These are phyloP conservation scores for Luperina nickerlii DNA, from an alignment of 2,888 invertebrate genomes.

Conservation along the genomic window DNA sequence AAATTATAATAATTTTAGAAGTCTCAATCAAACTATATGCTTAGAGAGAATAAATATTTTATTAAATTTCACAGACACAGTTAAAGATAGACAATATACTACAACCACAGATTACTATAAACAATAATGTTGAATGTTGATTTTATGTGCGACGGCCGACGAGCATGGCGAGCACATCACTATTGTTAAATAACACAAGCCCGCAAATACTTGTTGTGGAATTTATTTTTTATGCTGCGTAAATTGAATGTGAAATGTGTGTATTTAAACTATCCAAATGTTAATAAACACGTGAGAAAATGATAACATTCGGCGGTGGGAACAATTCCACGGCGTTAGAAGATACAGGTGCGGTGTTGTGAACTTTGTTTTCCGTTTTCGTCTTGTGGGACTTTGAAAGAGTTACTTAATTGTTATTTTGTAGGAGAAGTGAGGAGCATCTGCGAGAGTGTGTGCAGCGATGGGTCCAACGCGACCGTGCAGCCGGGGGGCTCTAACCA, in stretches of 20 bases:
- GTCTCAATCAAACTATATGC: too few relatives aligned
- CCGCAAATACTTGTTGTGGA: constrained; percentile 78
- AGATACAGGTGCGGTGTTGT: constrained; percentile 82
- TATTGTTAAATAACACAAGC: constrained; percentile 86
- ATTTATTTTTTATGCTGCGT: constrained; percentile 77
- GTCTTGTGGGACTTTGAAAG: constrained; percentile 70
- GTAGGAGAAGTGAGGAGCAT: constrained; percentile 89
- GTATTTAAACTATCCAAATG: constrained; percentile 82
- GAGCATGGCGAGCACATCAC: constrained; percentile 71
- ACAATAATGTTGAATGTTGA: constrained; percentile 31
- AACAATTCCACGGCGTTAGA: constrained; percentile 84
- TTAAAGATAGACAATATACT: not conserved
- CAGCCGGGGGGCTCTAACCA: constrained; percentile 83
- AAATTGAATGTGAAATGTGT: constrained; percentile 77
- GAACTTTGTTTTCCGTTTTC: constrained; percentile 72
- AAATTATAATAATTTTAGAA: not conserved
- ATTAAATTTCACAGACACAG: constrained; percentile 20
- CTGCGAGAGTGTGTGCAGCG: constrained; percentile 89
- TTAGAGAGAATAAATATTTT: too few relatives aligned
- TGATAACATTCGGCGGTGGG: constrained; percentile 87
- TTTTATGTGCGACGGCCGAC: not conserved
- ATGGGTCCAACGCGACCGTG: constrained; percentile 89
- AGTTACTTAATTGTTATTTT: constrained; percentile 67
- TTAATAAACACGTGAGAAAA: constrained; percentile 82
- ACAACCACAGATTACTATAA: not conserved